Percentiles rank a stretch among this genome's conserved stretches.
Evolutionary conservation across 2,113 vertebrate species (phyloP).

Genomic region (Salminus brasiliensis): DNA sequence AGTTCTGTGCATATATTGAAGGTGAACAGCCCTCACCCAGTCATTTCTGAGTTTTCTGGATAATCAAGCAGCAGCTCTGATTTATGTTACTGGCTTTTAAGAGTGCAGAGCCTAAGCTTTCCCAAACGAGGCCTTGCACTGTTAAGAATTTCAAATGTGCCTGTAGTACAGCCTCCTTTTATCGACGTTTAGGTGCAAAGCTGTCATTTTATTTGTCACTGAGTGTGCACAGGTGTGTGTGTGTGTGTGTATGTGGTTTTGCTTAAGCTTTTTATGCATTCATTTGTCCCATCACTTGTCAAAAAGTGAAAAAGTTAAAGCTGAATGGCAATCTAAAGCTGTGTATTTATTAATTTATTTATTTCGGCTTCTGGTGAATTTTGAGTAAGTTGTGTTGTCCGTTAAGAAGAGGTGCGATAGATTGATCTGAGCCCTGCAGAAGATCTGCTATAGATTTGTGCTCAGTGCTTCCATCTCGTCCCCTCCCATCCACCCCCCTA

Average conservation of each 20-base stretch:
- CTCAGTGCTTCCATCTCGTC: slow-evolving; percentile 64
- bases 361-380: slow-evolving; percentile 58
- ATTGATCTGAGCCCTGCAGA: slow-evolving; percentile 76
- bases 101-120: slow-evolving; percentile 77
- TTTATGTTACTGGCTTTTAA: slow-evolving; percentile 77
- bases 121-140: slow-evolving; percentile 76
- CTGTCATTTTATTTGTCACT: slow-evolving; percentile 78
- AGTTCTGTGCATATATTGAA: slow-evolving; percentile 73
- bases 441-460: slow-evolving; percentile 74
- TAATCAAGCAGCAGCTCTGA: slow-evolving; percentile 74
- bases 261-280: slow-evolving; percentile 60
- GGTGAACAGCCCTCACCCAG: slow-evolving; percentile 78
- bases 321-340: slow-evolving; percentile 61
- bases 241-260: slow-evolving; percentile 23
- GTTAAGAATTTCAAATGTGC: slow-evolving; percentile 82
- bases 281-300: slow-evolving; percentile 74
- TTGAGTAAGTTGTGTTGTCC: slow-evolving; percentile 74
- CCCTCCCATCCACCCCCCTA: slow-evolving; percentile 57
- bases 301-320: slow-evolving; percentile 58
- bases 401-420: slow-evolving; percentile 72
- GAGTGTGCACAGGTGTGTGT: slow-evolving; percentile 57
- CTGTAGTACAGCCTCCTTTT: slow-evolving; percentile 79
- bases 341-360: slow-evolving; percentile 63
- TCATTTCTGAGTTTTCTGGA: slow-evolving; percentile 73
- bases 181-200: slow-evolving; percentile 80